Evolutionary conservation across 2,888 invertebrate genomes (phyloP).

Genomic region (Melanostoma mellinum): DNA sequence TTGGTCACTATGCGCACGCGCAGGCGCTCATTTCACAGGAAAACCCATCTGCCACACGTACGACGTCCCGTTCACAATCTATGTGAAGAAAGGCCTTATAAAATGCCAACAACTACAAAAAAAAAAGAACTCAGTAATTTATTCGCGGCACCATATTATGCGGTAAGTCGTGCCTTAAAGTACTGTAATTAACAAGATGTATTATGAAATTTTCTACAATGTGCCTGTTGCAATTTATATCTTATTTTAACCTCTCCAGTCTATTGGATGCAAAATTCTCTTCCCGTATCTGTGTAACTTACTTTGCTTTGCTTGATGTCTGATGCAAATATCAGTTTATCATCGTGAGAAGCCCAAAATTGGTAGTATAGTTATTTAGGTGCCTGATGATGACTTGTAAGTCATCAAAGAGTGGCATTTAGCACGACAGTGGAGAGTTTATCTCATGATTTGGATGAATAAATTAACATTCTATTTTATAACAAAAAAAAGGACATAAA

Average conservation of each 20-base stretch:
- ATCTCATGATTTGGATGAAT: slow-evolving; percentile 28
- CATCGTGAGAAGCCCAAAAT: slow-evolving; percentile 57
- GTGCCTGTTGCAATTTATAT: slow-evolving; percentile 22
- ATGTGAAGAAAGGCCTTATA: slow-evolving; percentile 30
- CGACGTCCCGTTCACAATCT: slow-evolving; percentile 19
- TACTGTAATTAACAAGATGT: slow-evolving; percentile 70
- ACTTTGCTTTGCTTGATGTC: background rate
- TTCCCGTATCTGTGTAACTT: slow-evolving; percentile 12
- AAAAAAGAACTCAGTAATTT: slow-evolving; percentile 45
- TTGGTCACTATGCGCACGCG: slow-evolving; percentile 58
- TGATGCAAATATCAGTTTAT: slow-evolving; percentile 57
- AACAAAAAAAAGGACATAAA: slow-evolving; percentile 28
- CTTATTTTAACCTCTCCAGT: background rate
- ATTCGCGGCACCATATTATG: slow-evolving; percentile 63
- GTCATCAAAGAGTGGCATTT: slow-evolving; percentile 67
- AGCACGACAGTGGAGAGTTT: slow-evolving; percentile 49
- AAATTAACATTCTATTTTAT: slow-evolving; percentile 30
- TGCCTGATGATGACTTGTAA: slow-evolving; percentile 29
- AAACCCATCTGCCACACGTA: slow-evolving; percentile 40
- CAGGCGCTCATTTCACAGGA: slow-evolving; percentile 49
- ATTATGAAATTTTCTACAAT: slow-evolving; percentile 61
- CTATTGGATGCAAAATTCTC: slow-evolving; percentile 12
- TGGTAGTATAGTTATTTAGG: background rate
- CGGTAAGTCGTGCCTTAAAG: slow-evolving; percentile 65
- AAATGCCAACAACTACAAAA: slow-evolving; percentile 27